Conservation (phyloP, 2,797 vertebrate species). For the Percopsis omiscomaycus region DNA sequence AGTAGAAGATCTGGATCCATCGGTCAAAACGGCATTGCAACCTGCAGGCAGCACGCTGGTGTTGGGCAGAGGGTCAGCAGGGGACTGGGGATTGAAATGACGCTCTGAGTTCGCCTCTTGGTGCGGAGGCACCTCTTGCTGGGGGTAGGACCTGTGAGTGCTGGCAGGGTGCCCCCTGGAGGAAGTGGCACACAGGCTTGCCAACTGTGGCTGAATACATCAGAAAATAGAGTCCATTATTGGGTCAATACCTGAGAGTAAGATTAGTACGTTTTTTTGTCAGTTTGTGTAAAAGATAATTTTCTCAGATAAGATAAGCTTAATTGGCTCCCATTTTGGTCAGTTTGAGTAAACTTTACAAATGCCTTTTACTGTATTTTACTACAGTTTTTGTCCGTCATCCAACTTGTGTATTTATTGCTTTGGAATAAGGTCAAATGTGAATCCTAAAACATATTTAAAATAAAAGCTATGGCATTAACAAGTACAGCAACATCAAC, state of each 20-base stretch:
- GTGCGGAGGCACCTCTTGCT: conserved; percentile 53
- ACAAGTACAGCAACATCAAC: no score
- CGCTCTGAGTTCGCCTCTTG: conserved; percentile 58
- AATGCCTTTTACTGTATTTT: no score
- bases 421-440: no score
- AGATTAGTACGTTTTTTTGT: neutral
- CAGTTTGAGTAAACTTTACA: no score
- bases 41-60: conserved; percentile 8
- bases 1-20: conserved; percentile 77
- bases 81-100: conserved; percentile 23
- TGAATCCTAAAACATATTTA: no score
- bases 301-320: no score
- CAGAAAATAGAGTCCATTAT: conserved; percentile 2
- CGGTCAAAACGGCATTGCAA: conserved; percentile 34
- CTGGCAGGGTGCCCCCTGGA: conserved; percentile 60
- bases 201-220: conserved; percentile 73
- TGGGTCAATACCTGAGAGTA: conserved; percentile 2
- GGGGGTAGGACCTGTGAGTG: conserved; percentile 43
- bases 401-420: no score
- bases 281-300: neutral
- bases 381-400: no score
- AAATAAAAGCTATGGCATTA: no score
- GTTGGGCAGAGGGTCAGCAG: conserved; percentile 20
- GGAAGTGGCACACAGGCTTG: conserved; percentile 70
- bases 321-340: no score